phyloP scores from a whole-genome alignment of 35 echinoderm and acorn worm species.

The Lytechinus pictus region DNA sequence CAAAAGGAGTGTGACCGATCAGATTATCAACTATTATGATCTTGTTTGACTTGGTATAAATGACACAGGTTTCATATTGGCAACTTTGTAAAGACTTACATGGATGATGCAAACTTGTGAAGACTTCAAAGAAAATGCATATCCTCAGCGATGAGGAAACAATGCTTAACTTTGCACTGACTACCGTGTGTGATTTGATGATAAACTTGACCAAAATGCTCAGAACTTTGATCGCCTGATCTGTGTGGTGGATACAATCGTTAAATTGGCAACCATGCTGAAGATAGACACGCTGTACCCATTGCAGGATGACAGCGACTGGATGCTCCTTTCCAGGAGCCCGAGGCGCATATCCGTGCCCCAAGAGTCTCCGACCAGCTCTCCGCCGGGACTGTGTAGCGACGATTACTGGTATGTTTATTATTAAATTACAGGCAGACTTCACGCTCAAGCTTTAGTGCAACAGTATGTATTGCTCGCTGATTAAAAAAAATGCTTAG shows the following conservation, averaged over 20 bases:
- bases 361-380: neutral
- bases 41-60: too few relatives aligned
- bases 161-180: neutral
- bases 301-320: neutral
- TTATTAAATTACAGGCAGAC: neutral
- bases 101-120: neutral
- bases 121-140: neutral
- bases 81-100: neutral
- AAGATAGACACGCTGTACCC: conserved; percentile 2
- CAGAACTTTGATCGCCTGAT: neutral
- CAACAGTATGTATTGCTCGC: neutral
- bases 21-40: too few relatives aligned
- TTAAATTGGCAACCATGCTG: conserved; percentile 24
- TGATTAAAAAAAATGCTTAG: neutral
- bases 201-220: neutral
- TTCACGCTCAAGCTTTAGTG: neutral
- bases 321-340: neutral
- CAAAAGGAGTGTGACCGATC: too few relatives aligned
- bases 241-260: neutral
- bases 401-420: conserved; percentile 27
- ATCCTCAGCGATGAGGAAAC: neutral
- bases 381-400: neutral
- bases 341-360: conserved; percentile 22
- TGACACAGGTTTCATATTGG: neutral
- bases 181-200: neutral